Percentiles rank a stretch among this genome's conserved stretches.
phyloP scores from a whole-genome alignment of 2,113 vertebrate genomes.

The Echinops telfairi region DNA sequence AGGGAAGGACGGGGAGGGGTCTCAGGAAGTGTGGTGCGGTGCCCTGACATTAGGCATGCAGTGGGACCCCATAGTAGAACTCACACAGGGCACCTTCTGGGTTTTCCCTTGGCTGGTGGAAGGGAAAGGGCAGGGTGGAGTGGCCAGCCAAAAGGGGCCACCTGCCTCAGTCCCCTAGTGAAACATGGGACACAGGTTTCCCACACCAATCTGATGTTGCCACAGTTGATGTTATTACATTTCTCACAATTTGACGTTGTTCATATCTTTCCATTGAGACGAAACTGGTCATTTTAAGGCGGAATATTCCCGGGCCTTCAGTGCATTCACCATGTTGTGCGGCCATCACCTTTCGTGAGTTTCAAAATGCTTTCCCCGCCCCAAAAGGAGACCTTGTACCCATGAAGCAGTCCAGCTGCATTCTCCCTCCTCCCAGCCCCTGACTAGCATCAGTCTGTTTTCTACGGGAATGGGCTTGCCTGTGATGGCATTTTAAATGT shows the following conservation, averaged over 20 bases:
- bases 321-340: too few relatives aligned
- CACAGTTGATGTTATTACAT: not conserved
- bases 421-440: not conserved
- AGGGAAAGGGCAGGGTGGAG: not conserved
- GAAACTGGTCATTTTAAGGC: not conserved
- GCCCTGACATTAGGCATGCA: too few relatives aligned
- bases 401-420: not conserved
- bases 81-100: not conserved
- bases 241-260: not conserved
- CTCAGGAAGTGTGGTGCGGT: not conserved
- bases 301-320: not conserved
- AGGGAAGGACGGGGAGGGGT: not conserved
- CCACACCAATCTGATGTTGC: not conserved
- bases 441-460: not conserved
- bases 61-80: not conserved
- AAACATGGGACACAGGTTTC: not conserved
- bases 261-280: not conserved
- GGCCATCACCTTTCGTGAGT: too few relatives aligned
- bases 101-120: not conserved
- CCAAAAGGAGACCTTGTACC: not conserved
- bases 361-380: not conserved
- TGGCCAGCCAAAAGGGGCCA: not conserved
- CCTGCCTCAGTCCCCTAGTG: not conserved
- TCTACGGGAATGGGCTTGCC: not conserved
- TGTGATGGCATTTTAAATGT: not conserved